Percentiles rank a stretch among this genome's conserved stretches.
Conservation (phyloP, 2,113 vertebrate genomes). For the Pionites leucogaster region DNA sequence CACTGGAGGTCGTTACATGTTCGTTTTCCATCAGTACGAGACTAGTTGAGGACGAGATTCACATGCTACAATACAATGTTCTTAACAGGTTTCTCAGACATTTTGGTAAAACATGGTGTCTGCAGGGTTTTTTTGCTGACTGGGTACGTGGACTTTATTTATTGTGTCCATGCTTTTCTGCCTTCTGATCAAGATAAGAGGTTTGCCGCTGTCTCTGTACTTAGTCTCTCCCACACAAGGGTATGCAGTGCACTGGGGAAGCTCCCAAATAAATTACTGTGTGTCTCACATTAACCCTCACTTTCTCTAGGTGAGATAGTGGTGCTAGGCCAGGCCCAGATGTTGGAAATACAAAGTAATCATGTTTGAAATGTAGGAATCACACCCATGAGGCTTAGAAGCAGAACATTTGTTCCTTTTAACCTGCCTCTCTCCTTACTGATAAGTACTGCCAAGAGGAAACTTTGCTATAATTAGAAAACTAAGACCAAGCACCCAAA, state of each 20-base stretch:
- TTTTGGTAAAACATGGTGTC: background rate
- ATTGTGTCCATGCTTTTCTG: background rate
- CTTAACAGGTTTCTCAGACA: background rate
- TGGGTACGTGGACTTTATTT: background rate
- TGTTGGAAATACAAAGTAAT: background rate
- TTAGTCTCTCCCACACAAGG: background rate
- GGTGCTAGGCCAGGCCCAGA: background rate
- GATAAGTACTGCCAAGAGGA: background rate
- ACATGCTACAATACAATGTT: background rate
- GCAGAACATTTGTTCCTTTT: background rate
- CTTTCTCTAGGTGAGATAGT: background rate
- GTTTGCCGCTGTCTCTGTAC: background rate
- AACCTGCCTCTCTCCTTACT: background rate
- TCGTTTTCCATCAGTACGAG: background rate
- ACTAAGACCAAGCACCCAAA: background rate
- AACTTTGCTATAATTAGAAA: background rate
- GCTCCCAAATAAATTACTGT: background rate
- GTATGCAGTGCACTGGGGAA: background rate
- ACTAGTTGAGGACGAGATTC: background rate
- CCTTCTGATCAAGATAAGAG: background rate
- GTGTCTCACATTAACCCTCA: background rate
- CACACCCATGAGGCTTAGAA: accelerated
- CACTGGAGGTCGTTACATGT: accelerated
- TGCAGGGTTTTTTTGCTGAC: background rate
- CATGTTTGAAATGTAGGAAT: background rate